phyloP scores from a whole-genome alignment of 2,888 invertebrate species.

The Brachypterus glaber region DNA sequence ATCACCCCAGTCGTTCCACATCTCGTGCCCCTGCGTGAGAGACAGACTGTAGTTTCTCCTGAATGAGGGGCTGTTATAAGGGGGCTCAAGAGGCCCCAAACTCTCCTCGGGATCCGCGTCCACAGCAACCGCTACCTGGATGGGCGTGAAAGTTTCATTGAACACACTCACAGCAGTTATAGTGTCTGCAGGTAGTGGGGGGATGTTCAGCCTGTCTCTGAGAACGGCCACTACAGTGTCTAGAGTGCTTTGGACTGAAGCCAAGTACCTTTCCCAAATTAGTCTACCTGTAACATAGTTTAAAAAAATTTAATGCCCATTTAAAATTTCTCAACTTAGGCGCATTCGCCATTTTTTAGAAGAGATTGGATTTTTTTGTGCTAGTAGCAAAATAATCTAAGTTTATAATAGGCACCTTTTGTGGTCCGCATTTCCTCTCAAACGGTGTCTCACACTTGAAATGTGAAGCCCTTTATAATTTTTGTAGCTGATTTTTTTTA shows the following conservation, averaged over 20 bases:
- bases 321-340: too few species aligned
- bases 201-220: constrained; percentile 75
- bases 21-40: constrained; percentile 63
- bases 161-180: constrained; percentile 72
- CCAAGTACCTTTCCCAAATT: constrained; percentile 85
- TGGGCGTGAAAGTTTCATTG: constrained; percentile 73
- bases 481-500: too few species aligned
- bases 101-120: constrained; percentile 87
- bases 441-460: too few species aligned
- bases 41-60: constrained; percentile 77
- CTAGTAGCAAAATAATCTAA: too few species aligned
- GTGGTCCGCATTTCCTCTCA: too few species aligned
- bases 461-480: too few species aligned
- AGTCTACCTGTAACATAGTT: too few species aligned
- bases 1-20: constrained; percentile 88
- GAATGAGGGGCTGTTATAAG: constrained; percentile 80
- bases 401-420: too few species aligned
- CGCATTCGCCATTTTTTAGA: too few species aligned
- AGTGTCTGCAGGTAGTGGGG: constrained; percentile 66
- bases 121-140: constrained; percentile 50
- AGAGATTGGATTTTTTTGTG: too few species aligned
- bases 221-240: constrained; percentile 76
- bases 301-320: too few species aligned
- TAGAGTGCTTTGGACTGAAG: constrained; percentile 74
- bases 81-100: constrained; percentile 66